These are phyloP conservation scores for Aphrophora alni DNA, from an alignment of 2,888 invertebrate genomes.

Conservation along the genomic window DNA sequence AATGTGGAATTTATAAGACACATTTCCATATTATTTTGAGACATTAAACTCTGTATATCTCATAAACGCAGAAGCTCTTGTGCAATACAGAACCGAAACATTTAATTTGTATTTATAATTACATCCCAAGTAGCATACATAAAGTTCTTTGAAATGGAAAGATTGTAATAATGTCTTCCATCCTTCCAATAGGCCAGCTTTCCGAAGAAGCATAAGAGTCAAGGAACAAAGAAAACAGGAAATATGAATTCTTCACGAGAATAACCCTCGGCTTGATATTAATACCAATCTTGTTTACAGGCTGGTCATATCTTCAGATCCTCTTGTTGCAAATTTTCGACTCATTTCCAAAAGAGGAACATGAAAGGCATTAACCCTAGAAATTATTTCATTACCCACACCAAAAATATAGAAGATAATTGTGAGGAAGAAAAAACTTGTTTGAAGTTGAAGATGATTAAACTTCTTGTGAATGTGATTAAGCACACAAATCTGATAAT, in stretches of 20 bases:
- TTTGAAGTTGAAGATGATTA: too few species aligned
- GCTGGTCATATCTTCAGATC: constrained; percentile 2
- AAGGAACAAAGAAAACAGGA: background rate
- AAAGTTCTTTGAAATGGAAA: background rate
- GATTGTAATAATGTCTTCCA: background rate
- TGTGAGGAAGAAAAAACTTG: too few species aligned
- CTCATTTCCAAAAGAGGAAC: too few species aligned
- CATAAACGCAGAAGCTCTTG: background rate
- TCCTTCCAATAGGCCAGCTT: background rate
- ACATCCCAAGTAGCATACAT: background rate
- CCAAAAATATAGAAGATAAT: too few species aligned
- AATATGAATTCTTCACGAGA: background rate
- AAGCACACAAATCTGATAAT: too few species aligned
- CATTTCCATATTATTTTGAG: background rate
- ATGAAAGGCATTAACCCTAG: background rate
- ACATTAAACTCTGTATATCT: background rate
- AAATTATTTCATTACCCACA: too few species aligned
- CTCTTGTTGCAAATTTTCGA: background rate
- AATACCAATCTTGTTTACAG: background rate
- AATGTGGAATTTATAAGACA: background rate
- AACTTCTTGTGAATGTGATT: too few species aligned
- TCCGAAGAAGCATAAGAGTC: constrained; percentile 6
- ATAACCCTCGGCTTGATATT: background rate
- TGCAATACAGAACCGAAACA: background rate
- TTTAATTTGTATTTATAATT: background rate